phyloP scores from a whole-genome alignment of 2,113 vertebrate genomes.

The Tragelaphus strepsiceros region DNA sequence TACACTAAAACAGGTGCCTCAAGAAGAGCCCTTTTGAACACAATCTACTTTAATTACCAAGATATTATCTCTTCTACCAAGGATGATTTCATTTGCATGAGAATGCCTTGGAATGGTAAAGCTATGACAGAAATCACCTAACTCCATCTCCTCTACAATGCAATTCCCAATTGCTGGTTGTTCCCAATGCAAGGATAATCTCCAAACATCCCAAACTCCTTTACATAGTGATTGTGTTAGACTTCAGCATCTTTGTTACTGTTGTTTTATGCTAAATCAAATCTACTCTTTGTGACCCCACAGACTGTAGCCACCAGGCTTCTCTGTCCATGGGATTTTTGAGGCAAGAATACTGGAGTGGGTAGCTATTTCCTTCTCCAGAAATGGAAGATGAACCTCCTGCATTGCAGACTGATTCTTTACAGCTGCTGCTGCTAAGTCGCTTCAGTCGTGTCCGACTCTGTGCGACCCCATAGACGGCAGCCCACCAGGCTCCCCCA shows the following conservation, averaged over 20 bases:
- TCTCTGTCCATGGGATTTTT: neutral
- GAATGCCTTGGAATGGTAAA: neutral
- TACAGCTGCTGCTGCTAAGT: no score
- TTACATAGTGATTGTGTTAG: neutral
- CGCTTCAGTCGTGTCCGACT: no score
- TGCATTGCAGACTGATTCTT: neutral
- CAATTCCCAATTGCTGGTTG: neutral
- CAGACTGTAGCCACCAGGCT: neutral
- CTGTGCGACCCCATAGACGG: no score
- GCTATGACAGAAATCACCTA: neutral
- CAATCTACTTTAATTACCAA: neutral
- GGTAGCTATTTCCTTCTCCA: neutral
- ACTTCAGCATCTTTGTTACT: neutral
- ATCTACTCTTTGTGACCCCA: neutral
- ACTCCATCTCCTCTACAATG: neutral
- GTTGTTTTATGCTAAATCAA: neutral
- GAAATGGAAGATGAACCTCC: neutral
- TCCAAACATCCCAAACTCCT: neutral
- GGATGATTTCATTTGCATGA: neutral
- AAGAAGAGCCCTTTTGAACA: neutral
- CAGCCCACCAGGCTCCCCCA: no score
- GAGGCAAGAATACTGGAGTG: neutral
- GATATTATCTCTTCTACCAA: neutral
- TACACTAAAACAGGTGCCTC: neutral
- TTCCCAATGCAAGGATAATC: neutral